Percentiles rank a stretch among this genome's conserved stretches.
These are phyloP conservation scores for Panzeria rudis DNA, from an alignment of 2,888 invertebrate species.

Conservation along the genomic window DNA sequence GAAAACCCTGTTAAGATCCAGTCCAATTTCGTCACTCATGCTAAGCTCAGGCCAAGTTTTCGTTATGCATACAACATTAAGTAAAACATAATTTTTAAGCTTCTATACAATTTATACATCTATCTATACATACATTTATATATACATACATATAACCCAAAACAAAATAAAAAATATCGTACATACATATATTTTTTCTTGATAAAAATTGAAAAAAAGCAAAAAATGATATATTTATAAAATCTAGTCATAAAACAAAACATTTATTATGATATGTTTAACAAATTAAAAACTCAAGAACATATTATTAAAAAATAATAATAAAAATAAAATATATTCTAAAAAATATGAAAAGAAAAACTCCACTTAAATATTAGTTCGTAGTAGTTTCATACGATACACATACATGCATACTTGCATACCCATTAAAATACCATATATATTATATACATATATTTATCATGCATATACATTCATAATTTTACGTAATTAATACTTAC, in stretches of 20 bases:
- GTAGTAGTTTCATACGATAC: constrained; percentile 62
- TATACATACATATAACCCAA: constrained; percentile 46
- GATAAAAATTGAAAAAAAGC: constrained; percentile 53
- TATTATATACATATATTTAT: constrained; percentile 42
- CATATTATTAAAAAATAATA: constrained; percentile 42
- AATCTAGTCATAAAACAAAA: constrained; percentile 73
- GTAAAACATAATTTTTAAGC: constrained; percentile 64
- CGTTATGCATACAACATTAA: too few relatives aligned
- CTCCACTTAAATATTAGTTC: constrained; percentile 67
- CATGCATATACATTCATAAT: constrained; percentile 43
- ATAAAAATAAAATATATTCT: constrained; percentile 54
- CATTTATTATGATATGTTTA: constrained; percentile 56
- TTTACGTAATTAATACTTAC: constrained; percentile 43
- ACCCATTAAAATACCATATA: neutral
- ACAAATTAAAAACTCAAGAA: constrained; percentile 45
- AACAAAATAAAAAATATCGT: constrained; percentile 42
- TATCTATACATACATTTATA: constrained; percentile 43
- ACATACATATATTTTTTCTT: constrained; percentile 68
- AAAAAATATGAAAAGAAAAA: constrained; percentile 41
- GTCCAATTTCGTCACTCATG: too few relatives aligned
- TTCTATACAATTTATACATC: constrained; percentile 63
- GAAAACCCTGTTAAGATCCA: too few relatives aligned
- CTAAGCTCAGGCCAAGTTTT: too few relatives aligned
- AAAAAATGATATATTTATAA: constrained; percentile 72
- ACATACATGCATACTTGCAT: constrained; percentile 47